Evolutionary conservation across 2,113 vertebrate genomes (phyloP).

Genomic region (Oryzias curvinotus): DNA sequence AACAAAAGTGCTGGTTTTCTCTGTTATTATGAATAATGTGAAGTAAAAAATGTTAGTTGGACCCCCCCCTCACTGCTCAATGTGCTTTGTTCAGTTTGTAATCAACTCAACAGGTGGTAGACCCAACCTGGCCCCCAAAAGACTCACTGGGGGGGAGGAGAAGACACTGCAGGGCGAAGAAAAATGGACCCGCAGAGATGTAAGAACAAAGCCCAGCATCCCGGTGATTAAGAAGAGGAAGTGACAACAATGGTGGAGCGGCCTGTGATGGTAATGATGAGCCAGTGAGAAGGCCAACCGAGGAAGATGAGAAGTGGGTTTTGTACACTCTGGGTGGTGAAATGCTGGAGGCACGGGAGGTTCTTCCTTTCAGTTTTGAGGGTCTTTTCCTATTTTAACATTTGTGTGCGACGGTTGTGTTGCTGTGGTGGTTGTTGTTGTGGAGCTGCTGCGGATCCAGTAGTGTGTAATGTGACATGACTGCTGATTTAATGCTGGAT

Average conservation of each 20-base stretch:
- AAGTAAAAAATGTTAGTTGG: conserved; percentile 33
- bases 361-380: background rate
- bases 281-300: conserved; percentile 40
- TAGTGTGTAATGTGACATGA: conserved; percentile 22
- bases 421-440: background rate
- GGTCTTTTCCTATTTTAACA: background rate
- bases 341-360: conserved; percentile 48
- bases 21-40: conserved; percentile 1
- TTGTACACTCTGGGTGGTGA: conserved; percentile 33
- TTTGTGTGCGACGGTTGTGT: background rate
- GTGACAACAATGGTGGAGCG: conserved; percentile 56
- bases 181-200: conserved; percentile 61
- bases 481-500: conserved; percentile 31
- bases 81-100: conserved; percentile 61
- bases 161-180: conserved; percentile 28
- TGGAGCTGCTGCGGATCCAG: conserved; percentile 7
- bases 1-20: background rate
- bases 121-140: conserved; percentile 48
- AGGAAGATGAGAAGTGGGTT: conserved; percentile 64
- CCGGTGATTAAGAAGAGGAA: conserved; percentile 68
- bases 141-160: conserved; percentile 27
- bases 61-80: conserved; percentile 18
- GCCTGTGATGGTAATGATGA: conserved; percentile 63
- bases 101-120: conserved; percentile 74
- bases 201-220: conserved; percentile 56